Evolutionary conservation across 2,797 vertebrate species (phyloP).

Genomic region (Notolepis coatsorum): DNA sequence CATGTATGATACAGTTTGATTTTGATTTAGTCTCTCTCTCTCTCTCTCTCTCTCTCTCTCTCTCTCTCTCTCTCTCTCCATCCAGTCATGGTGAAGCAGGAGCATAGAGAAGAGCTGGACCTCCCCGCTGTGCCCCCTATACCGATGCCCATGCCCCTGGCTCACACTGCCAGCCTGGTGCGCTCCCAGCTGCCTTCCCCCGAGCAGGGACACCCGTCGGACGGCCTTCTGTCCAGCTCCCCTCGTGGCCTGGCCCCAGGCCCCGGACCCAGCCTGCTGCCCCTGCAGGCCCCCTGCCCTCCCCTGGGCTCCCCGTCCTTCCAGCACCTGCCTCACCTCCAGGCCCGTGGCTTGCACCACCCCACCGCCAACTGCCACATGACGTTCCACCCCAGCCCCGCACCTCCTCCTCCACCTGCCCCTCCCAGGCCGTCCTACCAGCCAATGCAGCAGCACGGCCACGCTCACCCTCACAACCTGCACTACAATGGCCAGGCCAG

Average conservation of each 20-base stretch:
- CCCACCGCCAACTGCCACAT: slow-evolving; percentile 90
- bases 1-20: background rate
- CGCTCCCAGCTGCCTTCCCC: slow-evolving; percentile 90
- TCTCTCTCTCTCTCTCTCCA: slow-evolving; percentile 29
- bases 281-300: slow-evolving; percentile 79
- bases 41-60: background rate
- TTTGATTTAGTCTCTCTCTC: background rate
- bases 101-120: slow-evolving; percentile 94
- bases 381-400: slow-evolving; percentile 88
- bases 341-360: slow-evolving; percentile 87
- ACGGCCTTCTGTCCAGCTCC: slow-evolving; percentile 88
- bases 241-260: slow-evolving; percentile 87
- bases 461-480: slow-evolving; percentile 66
- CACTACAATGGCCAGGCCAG: slow-evolving; percentile 90
- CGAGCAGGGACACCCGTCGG: slow-evolving; percentile 87
- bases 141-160: slow-evolving; percentile 82
- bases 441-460: slow-evolving; percentile 84
- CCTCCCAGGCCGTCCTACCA: slow-evolving; percentile 87
- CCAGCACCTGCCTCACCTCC: slow-evolving; percentile 91
- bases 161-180: slow-evolving; percentile 80
- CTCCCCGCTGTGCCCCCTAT: slow-evolving; percentile 82
- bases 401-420: slow-evolving; percentile 79
- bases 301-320: slow-evolving; percentile 88
- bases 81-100: slow-evolving; percentile 95
- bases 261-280: slow-evolving; percentile 85